Base-by-base conservation (phyloP, 2,888 invertebrate genomes). In the Crematogaster levior region DNA sequence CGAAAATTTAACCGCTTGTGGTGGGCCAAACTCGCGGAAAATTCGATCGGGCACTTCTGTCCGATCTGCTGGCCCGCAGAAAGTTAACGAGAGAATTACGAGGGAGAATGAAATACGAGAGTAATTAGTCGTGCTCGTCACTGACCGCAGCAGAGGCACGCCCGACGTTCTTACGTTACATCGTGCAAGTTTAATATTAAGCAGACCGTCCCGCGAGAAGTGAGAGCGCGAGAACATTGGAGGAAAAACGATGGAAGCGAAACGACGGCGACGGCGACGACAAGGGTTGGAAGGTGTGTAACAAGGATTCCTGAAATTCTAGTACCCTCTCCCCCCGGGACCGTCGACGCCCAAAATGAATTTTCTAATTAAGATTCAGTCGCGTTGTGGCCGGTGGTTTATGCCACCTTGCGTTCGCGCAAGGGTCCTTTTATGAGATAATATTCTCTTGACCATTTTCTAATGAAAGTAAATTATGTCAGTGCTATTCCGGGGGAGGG, bases 331-430 rank as follows among this genome's bases (percentile, higher is more conserved):
- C n/a, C n/a, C n/a, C 58, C 12, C n/a, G 34, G 30, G 43, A 58
- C 53, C 77, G 81, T 65, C 83, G 82, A 72, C 81, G 73, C 65
- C 81, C 80, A 82, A 89, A 90, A 89, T 90, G 91, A 91, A 90
- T 91, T 91, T 91, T 91, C 89, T 89, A 91, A 91, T 91, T 91
- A 91, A 91, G 90, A 91, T 90, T 90, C 89, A 83, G 87, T 86
- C 82, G 83, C 85, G 70, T 86, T 85, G 81, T 82, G 77, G 84
- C 60, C 85, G 85, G 84, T 81, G 87, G 85, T 88, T 84, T 84
- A 83, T 84, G 70, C 85, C 60, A 77, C 77, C 21, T 12, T 18
- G 34, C n/a, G 56, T 24, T 24, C 48, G 6, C 34, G 18, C 51
- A n/a, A n/a, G n/a, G n/a, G 63, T 75, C 72, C 84, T 79, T 88